Evolutionary conservation across 1,140 invertebrate species (phyloP).

Genomic region (Anastrepha obliqua): DNA sequence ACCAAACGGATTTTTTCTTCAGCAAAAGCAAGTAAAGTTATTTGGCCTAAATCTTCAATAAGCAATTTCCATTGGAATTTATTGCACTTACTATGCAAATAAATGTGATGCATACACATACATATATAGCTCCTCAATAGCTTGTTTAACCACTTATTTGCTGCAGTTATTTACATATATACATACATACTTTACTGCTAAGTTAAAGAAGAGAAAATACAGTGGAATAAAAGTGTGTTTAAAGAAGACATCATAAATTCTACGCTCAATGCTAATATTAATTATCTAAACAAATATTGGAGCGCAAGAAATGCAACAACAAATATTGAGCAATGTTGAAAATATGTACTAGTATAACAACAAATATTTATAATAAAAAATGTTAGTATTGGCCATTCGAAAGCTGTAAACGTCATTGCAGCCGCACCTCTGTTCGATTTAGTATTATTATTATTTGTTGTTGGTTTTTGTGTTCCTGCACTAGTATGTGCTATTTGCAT

Average conservation of each 20-base stretch:
- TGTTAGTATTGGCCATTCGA: neutral
- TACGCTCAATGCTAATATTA: slow-evolving; percentile 24
- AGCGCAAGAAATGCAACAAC: neutral
- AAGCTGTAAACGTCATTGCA: neutral
- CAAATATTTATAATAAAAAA: neutral
- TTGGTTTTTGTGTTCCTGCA: neutral
- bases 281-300: slow-evolving; percentile 33
- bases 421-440: slow-evolving; percentile 40
- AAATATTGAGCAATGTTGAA: neutral
- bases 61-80: slow-evolving; percentile 45
- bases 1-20: neutral
- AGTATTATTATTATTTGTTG: neutral
- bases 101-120: neutral
- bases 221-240: neutral
- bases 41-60: slow-evolving; percentile 41
- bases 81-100: slow-evolving; percentile 47
- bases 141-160: slow-evolving; percentile 23
- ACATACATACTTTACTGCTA: slow-evolving; percentile 37
- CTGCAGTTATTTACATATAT: slow-evolving; percentile 27
- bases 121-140: neutral
- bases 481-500: neutral
- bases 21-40: neutral
- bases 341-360: neutral
- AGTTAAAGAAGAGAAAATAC: neutral
- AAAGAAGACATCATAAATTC: slow-evolving; percentile 10